Percentiles rank a stretch among this genome's conserved stretches.
These are phyloP conservation scores for Drosophila nannoptera DNA, from an alignment of 1,140 invertebrate genomes.

Conservation along the genomic window DNA sequence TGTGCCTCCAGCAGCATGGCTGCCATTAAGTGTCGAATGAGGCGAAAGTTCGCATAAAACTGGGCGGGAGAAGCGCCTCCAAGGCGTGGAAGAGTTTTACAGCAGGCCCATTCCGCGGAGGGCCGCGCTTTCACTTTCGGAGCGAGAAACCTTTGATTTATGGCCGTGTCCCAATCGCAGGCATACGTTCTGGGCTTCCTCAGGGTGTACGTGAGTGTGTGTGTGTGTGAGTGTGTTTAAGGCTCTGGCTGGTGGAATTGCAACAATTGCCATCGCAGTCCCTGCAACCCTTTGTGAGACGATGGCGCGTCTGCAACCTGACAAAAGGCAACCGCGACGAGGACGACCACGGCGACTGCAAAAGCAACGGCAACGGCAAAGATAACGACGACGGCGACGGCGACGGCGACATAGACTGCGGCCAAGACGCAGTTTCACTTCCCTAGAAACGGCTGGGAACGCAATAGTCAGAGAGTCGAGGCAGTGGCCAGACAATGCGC, in stretches of 20 bases:
- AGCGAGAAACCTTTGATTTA: slow-evolving; percentile 61
- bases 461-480: background rate
- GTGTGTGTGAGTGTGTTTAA: slow-evolving; percentile 24
- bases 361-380: background rate
- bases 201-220: background rate
- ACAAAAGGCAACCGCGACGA: slow-evolving; percentile 21
- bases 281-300: slow-evolving; percentile 62
- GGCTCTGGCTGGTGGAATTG: slow-evolving; percentile 54
- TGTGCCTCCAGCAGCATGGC: slow-evolving; percentile 50
- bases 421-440: slow-evolving; percentile 39
- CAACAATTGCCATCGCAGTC: slow-evolving; percentile 65
- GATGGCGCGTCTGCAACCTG: slow-evolving; percentile 51
- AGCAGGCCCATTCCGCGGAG: background rate
- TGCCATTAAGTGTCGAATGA: slow-evolving; percentile 16
- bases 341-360: slow-evolving; percentile 10
- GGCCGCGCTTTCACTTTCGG: slow-evolving; percentile 55
- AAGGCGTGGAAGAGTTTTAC: slow-evolving; percentile 1
- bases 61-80: slow-evolving; percentile 1
- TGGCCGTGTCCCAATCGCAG: slow-evolving; percentile 32
- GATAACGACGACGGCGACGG: slow-evolving; percentile 10
- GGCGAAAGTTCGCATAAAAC: slow-evolving; percentile 19
- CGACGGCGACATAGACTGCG: too few species aligned
- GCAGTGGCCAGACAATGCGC: slow-evolving; percentile 40
- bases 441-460: slow-evolving; percentile 49
- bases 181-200: too few species aligned